Evolutionary conservation across 2,888 invertebrate species (phyloP), one percentile per base, ranked within the genome.

Genomic region (Lycophotia porphyrea): DNA sequence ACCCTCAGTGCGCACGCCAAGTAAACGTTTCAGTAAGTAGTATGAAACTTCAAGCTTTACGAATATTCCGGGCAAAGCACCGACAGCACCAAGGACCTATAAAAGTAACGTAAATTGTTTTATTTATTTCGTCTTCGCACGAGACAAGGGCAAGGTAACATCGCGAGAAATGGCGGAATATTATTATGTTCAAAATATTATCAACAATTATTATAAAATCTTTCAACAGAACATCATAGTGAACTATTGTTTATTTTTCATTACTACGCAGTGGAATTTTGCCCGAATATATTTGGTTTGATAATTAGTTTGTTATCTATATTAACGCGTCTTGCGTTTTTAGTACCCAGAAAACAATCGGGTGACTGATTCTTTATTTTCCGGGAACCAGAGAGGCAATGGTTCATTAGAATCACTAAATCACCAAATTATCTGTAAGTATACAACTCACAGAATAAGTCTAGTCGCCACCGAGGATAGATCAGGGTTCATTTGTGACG

Each of bases 21-120:
- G 97, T 84, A 99, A 97, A 88, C 99, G 98, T 93, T 99, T 98
- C 82, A 99, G 97, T 84, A 99, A 97, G 95, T 99, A 99, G 96
- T 99, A 99, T 31, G 99, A 99, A 92, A 99, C 99, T 97, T 99
- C 99, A 85, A 99, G 97, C 95, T 99, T 99, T 85, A 99, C 99
- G 95, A 99, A 99, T 92, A 99, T 99, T 88, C 99, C 99, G 0
- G 99, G 99, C 87, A 99, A 94, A 70, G 99, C 98, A 39, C 99
- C 99, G 36, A 99, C 99, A 21, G 99, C 99, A 27, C 99, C 99
- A 71, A 99, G 97, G 78, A 99, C 98, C 96, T 97, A 44, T 42
- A 63, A 71, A 70, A 74, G 24, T 18, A 71, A 70, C 72, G 24
- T 18, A 64, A 44, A 60, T 21, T 36, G 13, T 52, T 64, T 65